Evolutionary conservation across 1,140 invertebrate genomes (phyloP).

Genomic region (Conopomorpha cramerella): DNA sequence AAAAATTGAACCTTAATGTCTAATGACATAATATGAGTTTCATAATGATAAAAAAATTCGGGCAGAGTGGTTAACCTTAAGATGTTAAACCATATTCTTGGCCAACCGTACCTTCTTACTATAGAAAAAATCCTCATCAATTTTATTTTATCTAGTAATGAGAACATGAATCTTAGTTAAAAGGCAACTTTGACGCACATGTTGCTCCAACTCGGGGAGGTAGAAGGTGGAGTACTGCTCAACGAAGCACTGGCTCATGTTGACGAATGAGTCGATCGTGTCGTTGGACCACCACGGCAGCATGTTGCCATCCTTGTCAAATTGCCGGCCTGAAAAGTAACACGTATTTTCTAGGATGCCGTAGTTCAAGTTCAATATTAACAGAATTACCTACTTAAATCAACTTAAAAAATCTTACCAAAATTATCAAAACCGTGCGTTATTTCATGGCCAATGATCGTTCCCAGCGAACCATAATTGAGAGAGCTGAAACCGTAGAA

Average conservation of each 20-base stretch:
- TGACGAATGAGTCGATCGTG: constrained; percentile 68
- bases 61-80: no score
- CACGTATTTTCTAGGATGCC: no score
- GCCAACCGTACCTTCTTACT: no score
- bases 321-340: constrained; percentile 64
- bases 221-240: constrained; percentile 85
- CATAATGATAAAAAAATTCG: no score
- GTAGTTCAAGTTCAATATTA: no score
- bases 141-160: no score
- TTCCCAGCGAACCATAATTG: constrained; percentile 83
- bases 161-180: background rate
- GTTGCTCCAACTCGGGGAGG: constrained; percentile 61
- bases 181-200: constrained; percentile 47
- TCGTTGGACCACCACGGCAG: constrained; percentile 85
- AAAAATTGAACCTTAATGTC: no score
- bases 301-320: constrained; percentile 74
- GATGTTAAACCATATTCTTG: no score
- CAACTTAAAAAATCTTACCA: constrained; percentile 58
- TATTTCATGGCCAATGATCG: constrained; percentile 82
- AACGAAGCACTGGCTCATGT: constrained; percentile 84
- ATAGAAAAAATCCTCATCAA: no score
- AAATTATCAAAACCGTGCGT: constrained; percentile 85
- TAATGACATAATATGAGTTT: no score
- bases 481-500: constrained; percentile 64
- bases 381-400: no score